Evolutionary conservation across 2,888 invertebrate genomes (phyloP), one percentile per base, ranked within the genome.

Genomic region (Campaea margaritaria): DNA sequence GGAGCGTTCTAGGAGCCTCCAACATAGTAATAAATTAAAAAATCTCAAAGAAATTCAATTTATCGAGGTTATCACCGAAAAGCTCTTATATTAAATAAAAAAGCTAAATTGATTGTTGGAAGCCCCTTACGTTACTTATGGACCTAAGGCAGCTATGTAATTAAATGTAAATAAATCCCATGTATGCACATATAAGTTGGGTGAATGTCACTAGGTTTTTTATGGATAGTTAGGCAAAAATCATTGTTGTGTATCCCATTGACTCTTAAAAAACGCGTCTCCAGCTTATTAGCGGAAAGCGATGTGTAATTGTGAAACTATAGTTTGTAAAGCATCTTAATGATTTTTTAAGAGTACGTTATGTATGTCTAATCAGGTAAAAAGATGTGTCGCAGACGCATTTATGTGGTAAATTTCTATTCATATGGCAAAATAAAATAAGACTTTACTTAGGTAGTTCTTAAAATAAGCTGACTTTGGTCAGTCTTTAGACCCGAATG

Each of bases 1-100:
- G 73, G 77, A 68, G 74, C 76, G 73, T 67, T 70, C 65, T 62
- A 70, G 77, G 84, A 81, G 78, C 79, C 82, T 78, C 82, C 82
- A 85, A 85, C 81, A 75, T 43, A 3, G 5, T 3, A 21, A 21
- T 2, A 21, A 21, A 21, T 5, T 21, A 21, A 21, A 21, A 21
- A 21, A 21, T 21, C 2, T 21, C 3, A 5, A 5, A 21, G 21
- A 5, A 21, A 21, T 3, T 21, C n/a, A n/a, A 21, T 21, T 2
- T 3, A 2, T 21, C 5, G 21, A 21, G 3, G 2, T 21, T 21
- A 21, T 5, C 21, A 5, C 21, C 21, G 21, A 21, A 21, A 21
- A 3, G 3, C 5, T 21, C 21, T 2, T 21, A 5, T 21, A 2
- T 31, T 39, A 13, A 13, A 56, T 46, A 16, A n/a, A 34, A 8